Evolutionary conservation across 1,140 invertebrate species (phyloP), one percentile per base, ranked within the genome.

Genomic region (Scaptomyza hsui): DNA sequence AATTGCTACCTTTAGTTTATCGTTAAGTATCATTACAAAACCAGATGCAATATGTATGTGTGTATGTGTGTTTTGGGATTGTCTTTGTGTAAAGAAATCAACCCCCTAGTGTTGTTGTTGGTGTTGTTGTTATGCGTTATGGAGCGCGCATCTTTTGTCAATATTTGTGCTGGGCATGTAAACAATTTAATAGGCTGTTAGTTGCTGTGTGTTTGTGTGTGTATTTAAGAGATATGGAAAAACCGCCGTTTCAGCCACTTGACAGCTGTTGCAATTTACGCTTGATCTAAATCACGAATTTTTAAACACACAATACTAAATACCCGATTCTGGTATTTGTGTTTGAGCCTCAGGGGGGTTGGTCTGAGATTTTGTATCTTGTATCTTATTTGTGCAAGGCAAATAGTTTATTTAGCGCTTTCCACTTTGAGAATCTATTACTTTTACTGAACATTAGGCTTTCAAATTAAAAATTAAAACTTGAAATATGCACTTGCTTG

Each of bases 201-300:
- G 75, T 86, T 70, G 51, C 52, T 35, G 12, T n/a, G n/a, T n/a
- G n/a, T n/a, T n/a, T n/a, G n/a, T 37, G 3, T 72, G 75, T 77
- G 19, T 63, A 61, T 26, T 72, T 47, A 26, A 61, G 15, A 67
- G 73, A 76, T 76, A 73, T 56, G 60, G 55, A 57, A 60, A 73
- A 75, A 72, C 69, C 74, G 68, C 81, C 51, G 74, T 70, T 59
- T 9, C 78, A 75, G 69, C 79, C 76, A 89, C 80, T 83, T 78
- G 80, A 85, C 85, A 89, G 85, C 76, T 89, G 85, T 80, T 89
- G 80, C 74, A 83, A 88, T 88, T 80, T 81, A 75, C 85, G 86
- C 82, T 88, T 77, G 81, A 88, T 81, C 74, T 65, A 47, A 59
- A 45, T 62, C 73, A 61, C 45, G 42, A 75, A 72, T 72, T 57